Conservation (phyloP, 2,888 invertebrate genomes). For the Cataglyphis rosenhaueri region DNA sequence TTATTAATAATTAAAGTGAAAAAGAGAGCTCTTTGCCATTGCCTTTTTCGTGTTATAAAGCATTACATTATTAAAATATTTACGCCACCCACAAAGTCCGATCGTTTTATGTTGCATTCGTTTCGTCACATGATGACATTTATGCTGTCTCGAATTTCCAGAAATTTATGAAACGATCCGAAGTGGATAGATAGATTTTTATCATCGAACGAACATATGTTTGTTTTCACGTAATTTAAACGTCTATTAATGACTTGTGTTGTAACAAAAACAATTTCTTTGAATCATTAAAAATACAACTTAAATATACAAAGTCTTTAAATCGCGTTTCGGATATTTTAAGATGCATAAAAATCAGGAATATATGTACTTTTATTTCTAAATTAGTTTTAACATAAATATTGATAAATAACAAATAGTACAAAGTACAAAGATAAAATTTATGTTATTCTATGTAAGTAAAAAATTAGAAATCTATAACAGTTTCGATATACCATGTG, state of each 20-base stretch:
- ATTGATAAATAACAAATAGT: background rate
- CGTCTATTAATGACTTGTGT: background rate
- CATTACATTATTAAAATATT: conserved; percentile 47
- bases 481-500: background rate
- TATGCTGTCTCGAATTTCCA: conserved; percentile 9
- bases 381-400: background rate
- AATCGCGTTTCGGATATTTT: background rate
- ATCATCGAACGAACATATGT: conserved; percentile 4
- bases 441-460: background rate
- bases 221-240: background rate
- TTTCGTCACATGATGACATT: conserved; percentile 34
- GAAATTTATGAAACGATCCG: conserved; percentile 34
- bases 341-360: background rate
- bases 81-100: conserved; percentile 6
- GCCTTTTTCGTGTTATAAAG: conserved; percentile 8
- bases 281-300: background rate
- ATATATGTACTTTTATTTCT: background rate
- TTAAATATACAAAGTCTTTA: background rate
- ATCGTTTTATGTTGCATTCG: background rate
- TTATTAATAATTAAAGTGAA: conserved; percentile 49
- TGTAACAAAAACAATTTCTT: conserved; percentile 7
- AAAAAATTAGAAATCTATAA: background rate
- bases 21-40: background rate
- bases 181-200: conserved; percentile 10
- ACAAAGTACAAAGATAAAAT: background rate